Evolutionary conservation across 2,888 invertebrate species (phyloP), one percentile per base, ranked within the genome.

Genomic region (Biston stratarius): DNA sequence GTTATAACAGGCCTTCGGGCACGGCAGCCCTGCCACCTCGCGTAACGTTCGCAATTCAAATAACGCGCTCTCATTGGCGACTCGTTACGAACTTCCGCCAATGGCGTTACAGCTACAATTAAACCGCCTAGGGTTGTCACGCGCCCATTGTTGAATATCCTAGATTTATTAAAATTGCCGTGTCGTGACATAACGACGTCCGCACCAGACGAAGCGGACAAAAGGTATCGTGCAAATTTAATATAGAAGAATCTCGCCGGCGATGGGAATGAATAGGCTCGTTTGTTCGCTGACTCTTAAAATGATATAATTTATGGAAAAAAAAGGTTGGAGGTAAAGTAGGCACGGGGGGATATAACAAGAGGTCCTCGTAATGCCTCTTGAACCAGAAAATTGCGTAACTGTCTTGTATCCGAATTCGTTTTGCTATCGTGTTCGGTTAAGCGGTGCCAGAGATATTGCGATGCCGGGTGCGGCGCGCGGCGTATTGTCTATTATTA

Each of bases 41-140:
- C 80, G 74, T 69, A 70, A 77, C 76, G 74, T 80, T 83, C 81
- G 73, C 81, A 78, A 85, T 88, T 87, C 80, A 82, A 88, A 85
- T 84, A 82, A 76, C 79, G 80, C 77, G 61, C 76, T 74, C 81
- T 83, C 80, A 87, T 88, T 89, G 86, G 84, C 72, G 83, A 79
- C 76, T 82, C 79, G 80, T 86, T 84, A 88, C 80, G 84, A 88
- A 85, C 83, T 79, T 85, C 88, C 88, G 82, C 83, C 88, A 84
- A 87, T 88, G 81, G 80, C 74, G 77, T 75, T 77, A 79, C 73
- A 74, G 77, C 74, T 77, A 87, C 85, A 86, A 87, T 87, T 83
- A 83, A 85, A 81, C 69, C 71, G 77, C 79, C 79, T 74, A 86
- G 81, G 88, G 86, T 74, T 85, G 80, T 79, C 82, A 64, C 78